phyloP scores from a whole-genome alignment of 2,113 vertebrate species.

The Octodon degus region DNA sequence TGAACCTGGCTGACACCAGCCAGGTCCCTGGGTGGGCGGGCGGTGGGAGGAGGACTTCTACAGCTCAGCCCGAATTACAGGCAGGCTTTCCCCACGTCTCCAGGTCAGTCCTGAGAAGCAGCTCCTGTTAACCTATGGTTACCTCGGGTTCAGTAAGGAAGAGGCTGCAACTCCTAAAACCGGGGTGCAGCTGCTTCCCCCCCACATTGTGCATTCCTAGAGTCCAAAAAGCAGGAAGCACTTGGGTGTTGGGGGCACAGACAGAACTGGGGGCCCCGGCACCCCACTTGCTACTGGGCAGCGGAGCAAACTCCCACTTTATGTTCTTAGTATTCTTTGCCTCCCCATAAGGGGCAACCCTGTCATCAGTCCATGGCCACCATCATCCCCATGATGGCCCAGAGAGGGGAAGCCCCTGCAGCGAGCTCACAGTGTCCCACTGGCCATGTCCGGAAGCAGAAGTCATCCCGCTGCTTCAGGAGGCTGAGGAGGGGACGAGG shows the following conservation, averaged over 20 bases:
- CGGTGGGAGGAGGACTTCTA: not conserved
- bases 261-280: not conserved
- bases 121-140: not conserved
- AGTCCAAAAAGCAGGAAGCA: not conserved
- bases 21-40: not conserved
- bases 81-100: slow-evolving; percentile 36
- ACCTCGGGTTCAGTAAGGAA: not conserved
- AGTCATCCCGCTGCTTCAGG: not conserved
- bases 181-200: not conserved
- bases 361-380: not conserved
- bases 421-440: not conserved
- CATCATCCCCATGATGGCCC: not conserved
- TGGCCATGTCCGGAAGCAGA: not conserved
- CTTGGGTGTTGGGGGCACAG: not conserved
- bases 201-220: fast-evolving
- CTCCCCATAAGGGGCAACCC: not conserved
- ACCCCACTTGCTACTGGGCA: not conserved
- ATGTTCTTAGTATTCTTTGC: not conserved
- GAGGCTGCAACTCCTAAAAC: not conserved
- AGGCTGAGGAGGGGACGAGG: not conserved
- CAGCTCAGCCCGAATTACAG: slow-evolving; percentile 17
- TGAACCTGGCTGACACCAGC: not conserved
- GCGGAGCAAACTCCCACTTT: not conserved
- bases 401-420: not conserved
- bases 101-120: not conserved